Base-by-base conservation (phyloP, 2,888 invertebrate species). In the Lepeophtheirus nordmannii region DNA sequence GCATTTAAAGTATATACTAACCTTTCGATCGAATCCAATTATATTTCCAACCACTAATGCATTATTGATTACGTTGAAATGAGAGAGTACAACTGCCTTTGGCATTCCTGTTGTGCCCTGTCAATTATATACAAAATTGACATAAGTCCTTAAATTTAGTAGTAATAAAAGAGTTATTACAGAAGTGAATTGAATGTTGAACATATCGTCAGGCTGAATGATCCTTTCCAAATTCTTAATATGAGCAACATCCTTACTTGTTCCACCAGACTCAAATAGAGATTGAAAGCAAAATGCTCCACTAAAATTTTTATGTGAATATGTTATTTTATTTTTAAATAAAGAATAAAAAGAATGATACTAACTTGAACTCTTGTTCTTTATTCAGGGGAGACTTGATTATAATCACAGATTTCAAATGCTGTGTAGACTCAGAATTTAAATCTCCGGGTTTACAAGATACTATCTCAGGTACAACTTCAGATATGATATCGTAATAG, bases 121-220 rank as follows among this genome's bases (percentile, higher is more conserved):
- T 46, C 71, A 70, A 67, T 62, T 64, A 62, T 57, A 5, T 20
- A 40, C 7, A 12, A 9, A 40, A 30, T 30, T n/a, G 12, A 38
- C 20, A 30, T 14, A 5, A 37, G 60, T 8, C 8, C 53, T n/a
- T n/a, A 22, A 23, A n/a, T 30, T 37, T 60, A 10, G 22, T 30
- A 17, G 8, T 22, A 20, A 59, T 14, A 17, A 59, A 22, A 22
- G 1, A 59, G n/a, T 17, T 14, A 5, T 73, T 73, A 80, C 81
- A 1, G 89, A 90, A 1, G 89, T 89, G 73, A 89, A 89, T 73
- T 88, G 83, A 70, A 92, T 84, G 73, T 86, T 87, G 71, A 82
- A 83, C 0, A 83, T 80, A 58, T 81, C 81, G 73, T 85, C 84
- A 41, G 86, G 82, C 62, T 82, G 79, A 12, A 88, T 78, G 10